Base-by-base conservation (phyloP, 2,113 vertebrate genomes). In the Dicrurus megarhynchus region DNA sequence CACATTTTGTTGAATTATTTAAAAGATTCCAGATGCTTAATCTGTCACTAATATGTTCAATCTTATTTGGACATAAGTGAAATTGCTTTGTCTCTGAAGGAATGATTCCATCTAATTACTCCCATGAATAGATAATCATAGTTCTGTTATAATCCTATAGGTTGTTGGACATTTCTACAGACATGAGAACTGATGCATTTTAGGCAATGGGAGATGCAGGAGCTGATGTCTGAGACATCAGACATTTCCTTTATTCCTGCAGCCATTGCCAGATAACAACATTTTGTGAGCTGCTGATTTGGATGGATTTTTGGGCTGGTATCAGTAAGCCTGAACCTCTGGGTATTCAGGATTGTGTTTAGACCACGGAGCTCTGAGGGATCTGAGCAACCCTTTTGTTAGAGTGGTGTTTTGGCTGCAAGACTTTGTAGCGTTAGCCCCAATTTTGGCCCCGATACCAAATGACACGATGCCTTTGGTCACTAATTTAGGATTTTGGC, bases 21-120 rank as follows among this genome's bases (percentile, higher is more conserved):
- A 70, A 96, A 88, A 69, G 35, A 30, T 95, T 97, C 80, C 96
- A 97, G 89, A 96, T 96, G 92, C 59, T 88, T 96, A 92, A 96
- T 95, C 87, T 95, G 83, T 93, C 92, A 60, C 35, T 96, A 92
- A 94, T 97, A 93, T 92, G 35, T 70, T 93, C 76, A 84, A 52
- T 89, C 41, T 81, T 89, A 74, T 67, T 94, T 96, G 60, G 63
- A 47, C 4, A 53, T 68, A 75, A 89, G 91, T 89, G 41, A 91
- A 92, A 90, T 92, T 53, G 24, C 41, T 95, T 93, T 91, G 56
- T 90, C 75, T 80, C 74, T 91, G 75, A 84, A 88, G 46, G 47
- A 94, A 78, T n/a, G 1, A 82, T 74, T 91, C 69, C 47, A 44
- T 82, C 6, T 63, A 75, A 18, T 47, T 76, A 15, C 52, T 87